Evolutionary conservation across 2,888 invertebrate genomes (phyloP).

Genomic region (Pammene aurita): DNA sequence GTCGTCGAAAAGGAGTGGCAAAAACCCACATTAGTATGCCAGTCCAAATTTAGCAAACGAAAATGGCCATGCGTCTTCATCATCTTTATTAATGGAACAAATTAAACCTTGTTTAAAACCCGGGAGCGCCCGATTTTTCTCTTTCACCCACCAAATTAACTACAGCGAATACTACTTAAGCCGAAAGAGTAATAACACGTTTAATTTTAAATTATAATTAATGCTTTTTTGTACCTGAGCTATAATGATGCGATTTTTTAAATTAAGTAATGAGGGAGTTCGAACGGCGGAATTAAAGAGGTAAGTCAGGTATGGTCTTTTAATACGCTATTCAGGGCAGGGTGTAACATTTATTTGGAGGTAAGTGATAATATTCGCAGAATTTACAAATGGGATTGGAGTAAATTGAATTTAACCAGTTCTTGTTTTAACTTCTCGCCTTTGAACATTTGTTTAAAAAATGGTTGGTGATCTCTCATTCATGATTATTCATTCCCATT

Average conservation of each 20-base stretch:
- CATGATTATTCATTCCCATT: background rate
- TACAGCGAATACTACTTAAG: conserved; percentile 75
- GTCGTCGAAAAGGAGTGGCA: conserved; percentile 43
- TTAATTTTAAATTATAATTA: conserved; percentile 52
- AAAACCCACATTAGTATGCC: conserved; percentile 50
- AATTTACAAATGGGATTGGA: background rate
- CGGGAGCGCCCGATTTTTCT: conserved; percentile 70
- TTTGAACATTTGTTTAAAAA: background rate
- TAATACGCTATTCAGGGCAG: conserved; percentile 5
- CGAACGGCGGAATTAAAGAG: conserved; percentile 5
- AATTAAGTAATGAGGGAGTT: conserved; percentile 30
- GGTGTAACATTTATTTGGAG: background rate
- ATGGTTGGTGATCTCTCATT: background rate
- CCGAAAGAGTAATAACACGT: conserved; percentile 51
- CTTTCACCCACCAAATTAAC: conserved; percentile 71
- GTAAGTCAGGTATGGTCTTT: background rate
- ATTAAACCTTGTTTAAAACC: conserved; percentile 70
- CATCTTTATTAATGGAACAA: conserved; percentile 76
- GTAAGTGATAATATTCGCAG: conserved; percentile 13
- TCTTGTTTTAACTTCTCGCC: no score
- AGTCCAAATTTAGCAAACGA: conserved; percentile 46
- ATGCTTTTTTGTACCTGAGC: conserved; percentile 36
- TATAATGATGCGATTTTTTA: conserved; percentile 33
- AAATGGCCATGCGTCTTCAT: conserved; percentile 66
- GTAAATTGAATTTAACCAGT: background rate